Evolutionary conservation across 2,888 invertebrate genomes (phyloP).

Genomic region (Toxonevra muliebris): DNA sequence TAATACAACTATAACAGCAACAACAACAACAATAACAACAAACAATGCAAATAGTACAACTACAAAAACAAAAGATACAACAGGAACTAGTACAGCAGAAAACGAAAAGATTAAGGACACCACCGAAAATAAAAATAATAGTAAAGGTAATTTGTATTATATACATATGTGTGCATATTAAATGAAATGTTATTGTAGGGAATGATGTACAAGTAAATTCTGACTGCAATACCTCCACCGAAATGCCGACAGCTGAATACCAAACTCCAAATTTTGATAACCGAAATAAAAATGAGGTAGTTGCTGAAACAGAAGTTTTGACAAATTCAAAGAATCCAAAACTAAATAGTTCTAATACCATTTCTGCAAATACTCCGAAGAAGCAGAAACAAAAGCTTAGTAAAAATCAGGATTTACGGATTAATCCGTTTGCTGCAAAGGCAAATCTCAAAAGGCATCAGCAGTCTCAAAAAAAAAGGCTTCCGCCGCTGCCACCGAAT

Average conservation of each 20-base stretch:
- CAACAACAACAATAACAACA: background rate
- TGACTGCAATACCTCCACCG: too few relatives aligned
- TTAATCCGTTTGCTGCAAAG: conserved; percentile 45
- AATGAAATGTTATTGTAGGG: too few relatives aligned
- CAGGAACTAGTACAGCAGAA: background rate
- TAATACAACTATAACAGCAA: background rate
- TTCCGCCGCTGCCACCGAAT: conserved; percentile 13
- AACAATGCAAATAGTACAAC: background rate
- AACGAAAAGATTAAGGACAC: too few relatives aligned
- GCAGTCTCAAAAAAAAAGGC: conserved; percentile 17
- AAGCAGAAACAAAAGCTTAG: background rate
- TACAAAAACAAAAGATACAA: background rate
- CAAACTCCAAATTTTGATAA: too few relatives aligned
- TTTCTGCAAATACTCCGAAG: too few relatives aligned
- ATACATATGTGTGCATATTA: too few relatives aligned
- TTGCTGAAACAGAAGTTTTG: background rate
- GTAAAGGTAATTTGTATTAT: background rate
- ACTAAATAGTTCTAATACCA: too few relatives aligned
- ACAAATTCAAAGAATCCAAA: background rate
- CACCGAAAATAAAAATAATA: background rate
- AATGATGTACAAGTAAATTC: too few relatives aligned
- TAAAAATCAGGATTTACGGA: conserved; percentile 36
- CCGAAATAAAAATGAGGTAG: background rate
- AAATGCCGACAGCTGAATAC: too few relatives aligned
- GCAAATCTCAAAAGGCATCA: conserved; percentile 31